A percentile compares a stretch with the other conserved stretches of the same genome.
Evolutionary conservation across 2,113 vertebrate genomes (phyloP).

Genomic region (Takifugu bimaculatus): DNA sequence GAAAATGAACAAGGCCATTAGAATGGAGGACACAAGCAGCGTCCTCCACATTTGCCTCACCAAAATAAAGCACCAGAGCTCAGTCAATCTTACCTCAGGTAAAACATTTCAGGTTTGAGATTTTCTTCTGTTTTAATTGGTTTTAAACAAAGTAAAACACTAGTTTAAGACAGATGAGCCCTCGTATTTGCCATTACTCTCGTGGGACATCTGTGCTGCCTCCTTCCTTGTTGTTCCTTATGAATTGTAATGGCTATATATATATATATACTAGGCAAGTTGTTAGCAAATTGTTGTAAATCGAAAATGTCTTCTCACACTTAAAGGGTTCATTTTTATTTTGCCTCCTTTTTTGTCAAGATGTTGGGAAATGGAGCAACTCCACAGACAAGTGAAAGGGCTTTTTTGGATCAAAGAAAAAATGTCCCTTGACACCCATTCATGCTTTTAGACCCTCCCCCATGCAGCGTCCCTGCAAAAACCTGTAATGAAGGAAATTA

Average conservation of each 20-base stretch:
- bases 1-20: slow-evolving; percentile 72
- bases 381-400: background rate
- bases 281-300: slow-evolving; percentile 56
- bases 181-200: slow-evolving; percentile 47
- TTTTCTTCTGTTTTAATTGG: no score
- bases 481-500: background rate
- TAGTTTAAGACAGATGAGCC: slow-evolving; percentile 53
- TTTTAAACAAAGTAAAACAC: slow-evolving; percentile 40
- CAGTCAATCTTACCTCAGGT: slow-evolving; percentile 33
- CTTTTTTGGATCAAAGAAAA: background rate
- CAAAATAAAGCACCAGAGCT: slow-evolving; percentile 62
- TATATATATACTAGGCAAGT: slow-evolving; percentile 36
- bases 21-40: slow-evolving; percentile 70
- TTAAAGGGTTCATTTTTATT: slow-evolving; percentile 8
- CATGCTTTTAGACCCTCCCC: background rate
- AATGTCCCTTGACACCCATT: background rate
- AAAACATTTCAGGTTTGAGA: slow-evolving; percentile 14
- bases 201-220: slow-evolving; percentile 29
- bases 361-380: background rate
- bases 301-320: slow-evolving; percentile 58
- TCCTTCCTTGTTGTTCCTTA: slow-evolving; percentile 42
- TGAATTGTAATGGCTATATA: slow-evolving; percentile 58
- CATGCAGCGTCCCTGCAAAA: background rate
- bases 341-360: background rate
- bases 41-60: slow-evolving; percentile 47